Evolutionary conservation across 2,888 invertebrate species (phyloP).

Genomic region (Schizotus pectinicornis): DNA sequence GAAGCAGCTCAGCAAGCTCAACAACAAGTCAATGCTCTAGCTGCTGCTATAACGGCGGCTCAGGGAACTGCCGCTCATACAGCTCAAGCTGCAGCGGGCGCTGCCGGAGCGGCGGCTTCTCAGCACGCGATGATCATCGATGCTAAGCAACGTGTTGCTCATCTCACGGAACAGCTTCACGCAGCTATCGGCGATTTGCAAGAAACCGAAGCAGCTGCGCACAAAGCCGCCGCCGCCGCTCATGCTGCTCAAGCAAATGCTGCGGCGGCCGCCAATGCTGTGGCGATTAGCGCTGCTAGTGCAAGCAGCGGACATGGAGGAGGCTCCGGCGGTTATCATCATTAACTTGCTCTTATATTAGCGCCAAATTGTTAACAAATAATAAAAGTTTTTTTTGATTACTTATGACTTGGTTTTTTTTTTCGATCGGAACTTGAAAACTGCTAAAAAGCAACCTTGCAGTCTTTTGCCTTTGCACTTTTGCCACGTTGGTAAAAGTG

Average conservation of each 20-base stretch:
- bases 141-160: slow-evolving; percentile 68
- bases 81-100: slow-evolving; percentile 70
- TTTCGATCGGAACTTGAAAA: too few relatives aligned
- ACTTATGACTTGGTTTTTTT: too few relatives aligned
- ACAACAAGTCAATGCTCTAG: slow-evolving; percentile 68
- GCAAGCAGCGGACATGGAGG: slow-evolving; percentile 1
- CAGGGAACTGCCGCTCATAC: slow-evolving; percentile 71
- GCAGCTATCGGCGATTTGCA: slow-evolving; percentile 72
- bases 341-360: slow-evolving; percentile 1
- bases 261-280: slow-evolving; percentile 67
- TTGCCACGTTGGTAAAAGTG: too few relatives aligned
- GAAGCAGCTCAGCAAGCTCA: slow-evolving; percentile 73
- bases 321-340: not conserved
- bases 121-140: slow-evolving; percentile 77
- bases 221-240: slow-evolving; percentile 69
- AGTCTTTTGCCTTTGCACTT: too few relatives aligned
- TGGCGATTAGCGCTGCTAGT: slow-evolving; percentile 24
- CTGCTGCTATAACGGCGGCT: slow-evolving; percentile 66
- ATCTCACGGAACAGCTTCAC: slow-evolving; percentile 68
- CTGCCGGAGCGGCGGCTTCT: slow-evolving; percentile 72
- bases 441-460: too few relatives aligned
- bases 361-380: not conserved
- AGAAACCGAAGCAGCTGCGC: slow-evolving; percentile 71
- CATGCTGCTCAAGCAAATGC: slow-evolving; percentile 75
- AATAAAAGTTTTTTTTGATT: too few relatives aligned